Evolutionary conservation across 1,140 invertebrate species (phyloP).

Genomic region (Dendrolimus punctatus): DNA sequence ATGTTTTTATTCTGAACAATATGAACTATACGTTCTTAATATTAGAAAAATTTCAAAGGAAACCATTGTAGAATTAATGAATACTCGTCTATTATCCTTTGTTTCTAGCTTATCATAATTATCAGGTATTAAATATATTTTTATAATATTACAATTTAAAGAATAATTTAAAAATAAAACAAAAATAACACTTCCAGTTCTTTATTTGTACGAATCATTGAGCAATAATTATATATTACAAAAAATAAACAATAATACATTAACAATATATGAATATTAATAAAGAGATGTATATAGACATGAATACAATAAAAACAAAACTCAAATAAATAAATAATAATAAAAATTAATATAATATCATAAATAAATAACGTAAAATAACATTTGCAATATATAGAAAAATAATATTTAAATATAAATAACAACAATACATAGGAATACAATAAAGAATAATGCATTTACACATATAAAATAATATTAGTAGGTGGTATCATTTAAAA

Average conservation of each 20-base stretch:
- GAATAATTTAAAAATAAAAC: constrained; percentile 5
- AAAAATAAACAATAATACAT: constrained; percentile 6
- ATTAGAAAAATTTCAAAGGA: no score
- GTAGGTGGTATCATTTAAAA: no score
- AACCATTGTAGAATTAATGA: no score
- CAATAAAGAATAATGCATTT: background rate
- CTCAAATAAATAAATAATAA: constrained; percentile 6
- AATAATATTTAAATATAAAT: constrained; percentile 2
- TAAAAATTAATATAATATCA: constrained; percentile 15
- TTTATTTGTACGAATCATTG: constrained; percentile 59
- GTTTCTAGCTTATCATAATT: no score
- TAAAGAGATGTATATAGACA: constrained; percentile 8
- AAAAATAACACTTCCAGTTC: constrained; percentile 28
- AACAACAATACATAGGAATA: constrained; percentile 7
- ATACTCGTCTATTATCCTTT: no score
- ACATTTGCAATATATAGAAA: background rate
- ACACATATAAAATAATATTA: no score
- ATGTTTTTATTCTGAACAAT: no score
- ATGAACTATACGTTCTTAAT: no score
- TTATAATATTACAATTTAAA: no score
- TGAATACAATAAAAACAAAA: constrained; percentile 5
- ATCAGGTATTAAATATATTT: no score
- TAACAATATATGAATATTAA: constrained; percentile 9
- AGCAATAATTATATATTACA: constrained; percentile 6
- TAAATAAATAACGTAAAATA: constrained; percentile 1